Percentiles rank a stretch among this genome's conserved stretches.
These are phyloP conservation scores for Alligator sinensis DNA, from an alignment of 2,113 vertebrate genomes.

Conservation along the genomic window DNA sequence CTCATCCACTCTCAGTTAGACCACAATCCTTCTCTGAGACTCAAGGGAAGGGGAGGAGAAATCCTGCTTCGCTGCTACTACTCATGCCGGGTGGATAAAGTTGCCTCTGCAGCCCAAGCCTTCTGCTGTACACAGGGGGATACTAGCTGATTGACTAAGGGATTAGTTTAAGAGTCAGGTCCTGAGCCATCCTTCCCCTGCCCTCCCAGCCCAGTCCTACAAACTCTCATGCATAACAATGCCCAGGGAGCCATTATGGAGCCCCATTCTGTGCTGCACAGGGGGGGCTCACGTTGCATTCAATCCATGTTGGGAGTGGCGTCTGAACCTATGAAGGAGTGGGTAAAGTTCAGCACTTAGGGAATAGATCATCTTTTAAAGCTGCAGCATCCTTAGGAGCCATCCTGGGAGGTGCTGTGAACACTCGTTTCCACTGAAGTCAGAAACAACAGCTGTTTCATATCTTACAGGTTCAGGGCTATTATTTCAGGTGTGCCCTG, in stretches of 20 bases:
- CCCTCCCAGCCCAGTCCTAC: fast-evolving
- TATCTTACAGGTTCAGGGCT: not conserved
- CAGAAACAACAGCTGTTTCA: fast-evolving
- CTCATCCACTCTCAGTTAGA: not conserved
- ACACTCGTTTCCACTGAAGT: not conserved
- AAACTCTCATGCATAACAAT: not conserved
- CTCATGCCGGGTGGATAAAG: not conserved
- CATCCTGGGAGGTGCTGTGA: fast-evolving
- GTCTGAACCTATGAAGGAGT: not conserved
- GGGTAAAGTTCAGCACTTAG: not conserved
- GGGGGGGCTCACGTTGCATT: not conserved
- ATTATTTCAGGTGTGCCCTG: not conserved
- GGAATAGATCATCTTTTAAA: not conserved
- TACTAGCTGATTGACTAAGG: not conserved
- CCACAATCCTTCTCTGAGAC: not conserved
- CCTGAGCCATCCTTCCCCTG: fast-evolving
- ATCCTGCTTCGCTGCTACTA: not conserved
- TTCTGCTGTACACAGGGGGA: not conserved
- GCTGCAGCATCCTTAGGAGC: not conserved
- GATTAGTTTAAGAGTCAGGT: not conserved
- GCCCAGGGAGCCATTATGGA: not conserved
- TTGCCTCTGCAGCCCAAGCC: not conserved
- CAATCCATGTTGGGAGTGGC: not conserved
- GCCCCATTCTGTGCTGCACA: fast-evolving
- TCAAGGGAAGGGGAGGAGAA: not conserved